phyloP scores from a whole-genome alignment of 2,888 invertebrate species.

The Tetheella fluctuosa region DNA sequence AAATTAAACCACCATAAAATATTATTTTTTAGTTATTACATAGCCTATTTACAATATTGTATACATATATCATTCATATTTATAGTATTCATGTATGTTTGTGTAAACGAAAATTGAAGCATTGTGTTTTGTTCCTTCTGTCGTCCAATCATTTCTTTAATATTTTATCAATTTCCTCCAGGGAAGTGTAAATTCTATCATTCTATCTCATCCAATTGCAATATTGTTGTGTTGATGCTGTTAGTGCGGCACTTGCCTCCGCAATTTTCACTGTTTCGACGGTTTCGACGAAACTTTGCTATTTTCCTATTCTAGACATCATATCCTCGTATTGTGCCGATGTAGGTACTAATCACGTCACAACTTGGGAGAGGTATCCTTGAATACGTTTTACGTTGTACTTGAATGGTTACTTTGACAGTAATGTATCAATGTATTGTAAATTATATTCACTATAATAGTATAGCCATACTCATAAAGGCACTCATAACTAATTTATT shows the following conservation, averaged over 20 bases:
- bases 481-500: too few species aligned
- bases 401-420: conserved; percentile 17
- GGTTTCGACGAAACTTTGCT: conserved; percentile 51
- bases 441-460: too few species aligned
- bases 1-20: too few species aligned
- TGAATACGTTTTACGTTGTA: conserved; percentile 34
- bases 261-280: conserved; percentile 52
- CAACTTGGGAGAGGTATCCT: conserved; percentile 44
- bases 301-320: conserved; percentile 61
- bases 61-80: too few species aligned
- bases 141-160: conserved; percentile 11
- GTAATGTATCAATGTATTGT: neutral
- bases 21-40: too few species aligned
- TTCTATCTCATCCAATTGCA: conserved; percentile 47
- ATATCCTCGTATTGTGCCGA: conserved; percentile 52
- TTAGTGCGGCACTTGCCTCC: conserved; percentile 45
- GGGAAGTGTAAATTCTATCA: conserved; percentile 42
- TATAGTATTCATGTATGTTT: neutral
- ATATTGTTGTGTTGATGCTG: conserved; percentile 51
- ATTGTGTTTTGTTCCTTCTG: neutral
- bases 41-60: too few species aligned
- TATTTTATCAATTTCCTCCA: conserved; percentile 16
- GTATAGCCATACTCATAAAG: too few species aligned
- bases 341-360: conserved; percentile 60
- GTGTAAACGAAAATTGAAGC: neutral